These are phyloP conservation scores for Diarsia dahlii DNA, from an alignment of 2,888 invertebrate species.

Conservation along the genomic window DNA sequence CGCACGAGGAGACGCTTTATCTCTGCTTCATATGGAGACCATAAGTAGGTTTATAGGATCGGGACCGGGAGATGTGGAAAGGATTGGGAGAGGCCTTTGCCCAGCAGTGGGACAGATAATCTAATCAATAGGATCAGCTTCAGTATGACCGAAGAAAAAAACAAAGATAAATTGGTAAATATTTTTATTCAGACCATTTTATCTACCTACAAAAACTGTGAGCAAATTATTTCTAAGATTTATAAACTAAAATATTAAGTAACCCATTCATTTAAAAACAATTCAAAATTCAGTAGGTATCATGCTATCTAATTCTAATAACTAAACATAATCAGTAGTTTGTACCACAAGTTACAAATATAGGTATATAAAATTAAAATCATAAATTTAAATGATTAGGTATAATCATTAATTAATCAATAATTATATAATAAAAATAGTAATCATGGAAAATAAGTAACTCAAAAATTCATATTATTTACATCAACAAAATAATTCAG, in stretches of 20 bases:
- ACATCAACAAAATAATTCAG: neutral
- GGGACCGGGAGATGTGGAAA: too few species aligned
- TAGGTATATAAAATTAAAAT: conserved; percentile 20
- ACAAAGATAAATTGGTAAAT: conserved; percentile 20
- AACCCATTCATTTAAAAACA: neutral
- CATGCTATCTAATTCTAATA: conserved; percentile 21
- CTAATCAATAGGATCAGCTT: neutral
- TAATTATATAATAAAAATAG: neutral
- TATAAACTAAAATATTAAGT: conserved; percentile 19
- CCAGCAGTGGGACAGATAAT: too few species aligned
- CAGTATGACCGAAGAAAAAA: neutral
- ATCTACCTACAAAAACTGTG: conserved; percentile 38
- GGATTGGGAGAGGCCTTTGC: too few species aligned
- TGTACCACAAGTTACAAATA: conserved; percentile 39
- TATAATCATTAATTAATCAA: neutral
- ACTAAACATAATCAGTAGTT: conserved; percentile 31
- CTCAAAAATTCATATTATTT: conserved; percentile 1
- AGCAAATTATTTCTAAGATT: conserved; percentile 43
- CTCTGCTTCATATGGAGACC: too few species aligned
- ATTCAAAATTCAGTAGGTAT: conserved; percentile 1
- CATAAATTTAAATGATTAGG: neutral
- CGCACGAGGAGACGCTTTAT: too few species aligned
- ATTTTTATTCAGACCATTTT: conserved; percentile 51
- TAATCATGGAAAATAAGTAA: conserved; percentile 29
- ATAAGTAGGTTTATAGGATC: too few species aligned